Evolutionary conservation across 2,113 vertebrate species (phyloP).

Genomic region (Suncus etruscus): DNA sequence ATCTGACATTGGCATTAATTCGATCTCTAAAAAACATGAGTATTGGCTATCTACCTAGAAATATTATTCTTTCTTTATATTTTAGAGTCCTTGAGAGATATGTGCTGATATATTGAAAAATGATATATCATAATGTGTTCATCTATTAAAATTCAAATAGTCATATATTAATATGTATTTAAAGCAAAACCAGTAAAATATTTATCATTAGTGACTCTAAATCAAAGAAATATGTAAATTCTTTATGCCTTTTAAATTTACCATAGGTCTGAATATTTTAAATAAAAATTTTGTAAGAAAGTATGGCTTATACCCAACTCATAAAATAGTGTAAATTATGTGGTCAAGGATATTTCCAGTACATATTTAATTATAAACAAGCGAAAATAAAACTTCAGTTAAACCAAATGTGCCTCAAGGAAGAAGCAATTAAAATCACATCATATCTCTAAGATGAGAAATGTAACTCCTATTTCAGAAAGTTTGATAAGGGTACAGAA

Average conservation of each 20-base stretch:
- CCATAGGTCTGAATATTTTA: not conserved
- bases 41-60: too few relatives aligned
- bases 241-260: slow-evolving; percentile 1
- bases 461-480: not conserved
- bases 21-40: too few relatives aligned
- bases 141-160: not conserved
- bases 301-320: not conserved
- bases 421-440: not conserved
- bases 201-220: too few relatives aligned
- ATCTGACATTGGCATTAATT: too few relatives aligned
- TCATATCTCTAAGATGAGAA: not conserved
- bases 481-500: too few relatives aligned
- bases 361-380: slow-evolving; percentile 25
- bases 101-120: not conserved
- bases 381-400: not conserved
- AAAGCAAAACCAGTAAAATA: too few relatives aligned
- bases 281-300: not conserved
- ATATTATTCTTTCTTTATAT: too few relatives aligned
- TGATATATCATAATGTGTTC: not conserved
- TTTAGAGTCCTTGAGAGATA: not conserved
- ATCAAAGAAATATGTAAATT: too few relatives aligned
- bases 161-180: not conserved
- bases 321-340: slow-evolving; percentile 17
- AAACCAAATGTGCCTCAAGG: not conserved
- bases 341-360: not conserved